A percentile compares a stretch with the other conserved stretches of the same genome.
These are phyloP conservation scores for Formicarius rufipectus DNA, from an alignment of 2,113 vertebrate species.

Conservation along the genomic window DNA sequence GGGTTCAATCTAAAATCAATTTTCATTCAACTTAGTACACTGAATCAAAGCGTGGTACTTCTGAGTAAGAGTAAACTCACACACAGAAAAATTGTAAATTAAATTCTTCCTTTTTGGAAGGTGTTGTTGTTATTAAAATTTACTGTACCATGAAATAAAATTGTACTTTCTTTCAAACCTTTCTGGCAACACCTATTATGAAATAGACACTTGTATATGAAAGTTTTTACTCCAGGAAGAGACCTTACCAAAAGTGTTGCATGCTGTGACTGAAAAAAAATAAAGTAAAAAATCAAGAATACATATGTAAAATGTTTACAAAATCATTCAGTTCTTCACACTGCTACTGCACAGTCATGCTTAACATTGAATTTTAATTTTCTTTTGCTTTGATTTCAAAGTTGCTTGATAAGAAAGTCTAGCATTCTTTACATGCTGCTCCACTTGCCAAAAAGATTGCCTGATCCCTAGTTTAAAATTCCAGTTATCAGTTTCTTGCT, in stretches of 20 bases:
- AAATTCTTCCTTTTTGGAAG: constrained; percentile 55
- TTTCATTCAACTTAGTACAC: constrained; percentile 46
- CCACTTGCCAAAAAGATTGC: not conserved
- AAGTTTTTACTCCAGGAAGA: constrained; percentile 22
- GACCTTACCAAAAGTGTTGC: not conserved
- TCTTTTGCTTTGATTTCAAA: not conserved
- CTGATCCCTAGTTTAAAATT: not conserved
- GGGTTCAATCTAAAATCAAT: constrained; percentile 67
- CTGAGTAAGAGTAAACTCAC: constrained; percentile 64
- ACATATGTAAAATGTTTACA: not conserved
- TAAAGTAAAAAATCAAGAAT: not conserved
- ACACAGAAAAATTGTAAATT: constrained; percentile 63
- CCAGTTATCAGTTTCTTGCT: not conserved
- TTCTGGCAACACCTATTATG: constrained; percentile 52
- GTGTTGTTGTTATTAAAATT: constrained; percentile 57
- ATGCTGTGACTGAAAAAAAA: not conserved
- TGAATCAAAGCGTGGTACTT: constrained; percentile 54
- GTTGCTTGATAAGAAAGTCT: not conserved
- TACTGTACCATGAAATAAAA: constrained; percentile 73
- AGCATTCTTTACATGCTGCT: not conserved
- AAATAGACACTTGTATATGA: not conserved
- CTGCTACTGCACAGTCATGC: not conserved
- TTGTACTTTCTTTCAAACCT: constrained; percentile 53
- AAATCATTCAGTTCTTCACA: not conserved
- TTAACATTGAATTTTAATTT: not conserved